Conservation (phyloP, 1,140 invertebrate genomes). For the Zaprionus lachaisei region DNA sequence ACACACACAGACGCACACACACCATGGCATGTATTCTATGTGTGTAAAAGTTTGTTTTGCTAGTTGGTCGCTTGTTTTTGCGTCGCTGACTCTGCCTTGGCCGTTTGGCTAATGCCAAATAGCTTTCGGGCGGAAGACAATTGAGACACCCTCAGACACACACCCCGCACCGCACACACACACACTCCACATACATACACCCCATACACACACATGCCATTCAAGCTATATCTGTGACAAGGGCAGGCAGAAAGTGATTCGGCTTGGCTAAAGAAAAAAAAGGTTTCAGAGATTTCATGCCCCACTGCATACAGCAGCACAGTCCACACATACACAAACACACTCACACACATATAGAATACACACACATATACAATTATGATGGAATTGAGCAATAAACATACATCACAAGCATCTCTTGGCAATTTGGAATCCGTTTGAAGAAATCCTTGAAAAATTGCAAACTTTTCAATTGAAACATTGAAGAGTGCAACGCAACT, state of each 20-base stretch:
- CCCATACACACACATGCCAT: neutral
- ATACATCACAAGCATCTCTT: conserved; percentile 1
- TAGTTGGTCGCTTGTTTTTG: conserved; percentile 52
- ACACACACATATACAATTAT: conserved; percentile 22
- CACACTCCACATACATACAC: neutral
- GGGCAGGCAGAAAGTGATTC: conserved; percentile 54
- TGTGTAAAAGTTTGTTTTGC: conserved; percentile 51
- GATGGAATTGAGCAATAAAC: conserved; percentile 33
- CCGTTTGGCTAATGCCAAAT: conserved; percentile 61
- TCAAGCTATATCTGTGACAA: conserved; percentile 41
- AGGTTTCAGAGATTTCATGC: conserved; percentile 77
- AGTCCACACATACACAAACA: conserved; percentile 43
- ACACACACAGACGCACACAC: conserved; percentile 11
- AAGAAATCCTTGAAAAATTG: conserved; percentile 62
- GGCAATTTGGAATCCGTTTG: neutral
- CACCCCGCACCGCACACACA: conserved; percentile 2
- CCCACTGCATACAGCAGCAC: conserved; percentile 58
- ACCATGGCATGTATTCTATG: conserved; percentile 11
- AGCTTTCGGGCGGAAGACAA: conserved; percentile 68
- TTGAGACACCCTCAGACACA: conserved; percentile 46
- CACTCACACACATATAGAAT: conserved; percentile 11
- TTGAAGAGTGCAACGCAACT: conserved; percentile 51
- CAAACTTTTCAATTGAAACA: conserved; percentile 68
- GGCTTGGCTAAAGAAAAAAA: conserved; percentile 47
- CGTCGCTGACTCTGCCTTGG: conserved; percentile 46